These are phyloP conservation scores for Tautogolabrus adspersus DNA, from an alignment of 2,113 vertebrate species.

Conservation along the genomic window DNA sequence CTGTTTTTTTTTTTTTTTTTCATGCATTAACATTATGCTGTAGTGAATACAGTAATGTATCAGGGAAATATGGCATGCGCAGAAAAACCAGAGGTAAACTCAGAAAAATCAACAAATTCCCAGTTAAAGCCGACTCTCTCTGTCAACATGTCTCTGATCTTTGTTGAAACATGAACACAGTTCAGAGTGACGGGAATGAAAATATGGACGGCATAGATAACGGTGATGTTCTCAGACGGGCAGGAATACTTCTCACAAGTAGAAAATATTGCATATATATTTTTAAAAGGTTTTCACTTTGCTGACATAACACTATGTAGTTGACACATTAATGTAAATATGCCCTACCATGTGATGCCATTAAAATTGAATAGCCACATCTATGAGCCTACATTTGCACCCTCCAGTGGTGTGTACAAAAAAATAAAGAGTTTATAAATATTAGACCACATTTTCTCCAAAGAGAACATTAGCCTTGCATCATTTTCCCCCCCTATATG, in stretches of 20 bases:
- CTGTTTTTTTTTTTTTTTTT: neutral
- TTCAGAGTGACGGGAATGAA: neutral
- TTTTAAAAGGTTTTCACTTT: slow-evolving; percentile 45
- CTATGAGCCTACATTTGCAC: slow-evolving; percentile 34
- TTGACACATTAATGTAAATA: slow-evolving; percentile 54
- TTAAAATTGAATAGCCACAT: slow-evolving; percentile 61
- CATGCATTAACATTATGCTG: neutral
- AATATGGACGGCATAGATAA: neutral
- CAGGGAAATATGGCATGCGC: neutral
- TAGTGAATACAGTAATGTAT: neutral
- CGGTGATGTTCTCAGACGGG: neutral
- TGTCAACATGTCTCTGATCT: neutral
- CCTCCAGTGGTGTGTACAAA: slow-evolving; percentile 46
- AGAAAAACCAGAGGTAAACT: too few relatives aligned
- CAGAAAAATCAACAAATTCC: neutral
- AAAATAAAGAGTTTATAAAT: slow-evolving; percentile 62
- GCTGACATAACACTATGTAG: slow-evolving; percentile 48
- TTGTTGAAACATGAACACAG: neutral
- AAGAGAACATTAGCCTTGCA: slow-evolving; percentile 63
- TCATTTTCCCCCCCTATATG: slow-evolving; percentile 45
- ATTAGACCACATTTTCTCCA: slow-evolving; percentile 62
- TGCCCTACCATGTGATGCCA: slow-evolving; percentile 35
- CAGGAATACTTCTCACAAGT: neutral
- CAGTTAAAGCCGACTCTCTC: neutral
- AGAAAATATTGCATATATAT: slow-evolving; percentile 23